phyloP scores from a whole-genome alignment of 2,113 vertebrate species.

The Catharus minimus region DNA sequence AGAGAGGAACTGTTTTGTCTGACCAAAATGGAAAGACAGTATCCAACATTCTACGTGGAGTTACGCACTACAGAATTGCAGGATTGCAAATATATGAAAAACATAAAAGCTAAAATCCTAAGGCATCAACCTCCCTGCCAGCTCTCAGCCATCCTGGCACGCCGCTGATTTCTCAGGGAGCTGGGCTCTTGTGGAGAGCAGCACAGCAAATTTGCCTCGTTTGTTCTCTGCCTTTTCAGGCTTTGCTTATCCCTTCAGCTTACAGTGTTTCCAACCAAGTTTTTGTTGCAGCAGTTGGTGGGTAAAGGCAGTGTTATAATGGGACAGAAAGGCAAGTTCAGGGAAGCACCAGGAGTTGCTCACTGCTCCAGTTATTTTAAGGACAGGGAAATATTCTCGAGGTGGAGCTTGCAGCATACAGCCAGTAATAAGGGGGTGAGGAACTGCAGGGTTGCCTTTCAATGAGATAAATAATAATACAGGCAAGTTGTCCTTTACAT shows the following conservation, averaged over 20 bases:
- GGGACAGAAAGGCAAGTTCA: not conserved
- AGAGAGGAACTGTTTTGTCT: not conserved
- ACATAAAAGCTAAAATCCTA: not conserved
- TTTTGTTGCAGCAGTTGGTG: not conserved
- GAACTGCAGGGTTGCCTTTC: not conserved
- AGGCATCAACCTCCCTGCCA: not conserved
- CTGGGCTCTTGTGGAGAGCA: not conserved
- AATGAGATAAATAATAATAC: not conserved
- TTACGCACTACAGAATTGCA: not conserved
- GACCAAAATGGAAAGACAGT: not conserved
- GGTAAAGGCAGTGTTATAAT: not conserved
- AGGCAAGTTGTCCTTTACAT: not conserved
- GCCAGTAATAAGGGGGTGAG: not conserved
- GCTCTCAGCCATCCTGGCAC: fast-evolving
- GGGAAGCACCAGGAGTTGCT: not conserved
- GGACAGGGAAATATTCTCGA: not conserved
- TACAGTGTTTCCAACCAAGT: fast-evolving
- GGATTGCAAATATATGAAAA: not conserved
- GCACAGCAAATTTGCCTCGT: fast-evolving
- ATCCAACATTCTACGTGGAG: not conserved
- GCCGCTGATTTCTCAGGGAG: fast-evolving
- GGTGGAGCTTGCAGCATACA: not conserved
- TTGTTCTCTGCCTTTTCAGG: not conserved
- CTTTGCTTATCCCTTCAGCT: not conserved
- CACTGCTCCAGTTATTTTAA: not conserved